Conservation (phyloP, 2,888 invertebrate genomes). For the Celastrina argiolus region DNA sequence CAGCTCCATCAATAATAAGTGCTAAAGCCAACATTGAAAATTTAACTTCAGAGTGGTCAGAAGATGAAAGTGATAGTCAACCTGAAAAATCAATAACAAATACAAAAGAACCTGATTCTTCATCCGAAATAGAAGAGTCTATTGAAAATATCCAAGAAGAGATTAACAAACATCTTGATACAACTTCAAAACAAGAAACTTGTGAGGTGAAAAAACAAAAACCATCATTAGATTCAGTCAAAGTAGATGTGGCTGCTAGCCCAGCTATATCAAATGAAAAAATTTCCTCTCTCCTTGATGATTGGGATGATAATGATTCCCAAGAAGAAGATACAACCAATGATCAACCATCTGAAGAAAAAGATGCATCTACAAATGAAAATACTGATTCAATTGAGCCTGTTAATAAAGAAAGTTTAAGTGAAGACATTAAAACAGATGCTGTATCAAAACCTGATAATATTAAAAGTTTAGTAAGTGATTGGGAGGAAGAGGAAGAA, state of each 20-base stretch:
- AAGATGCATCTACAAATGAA: conserved; percentile 27
- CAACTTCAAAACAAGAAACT: conserved; percentile 23
- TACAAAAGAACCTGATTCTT: conserved; percentile 31
- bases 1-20: conserved; percentile 32
- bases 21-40: conserved; percentile 47
- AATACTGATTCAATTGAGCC: conserved; percentile 20
- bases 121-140: conserved; percentile 57
- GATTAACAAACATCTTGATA: conserved; percentile 56
- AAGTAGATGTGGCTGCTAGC: conserved; percentile 18
- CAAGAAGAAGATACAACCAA: conserved; percentile 46
- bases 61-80: conserved; percentile 51
- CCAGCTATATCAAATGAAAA: conserved; percentile 44
- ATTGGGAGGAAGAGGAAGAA: conserved; percentile 73
- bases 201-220: neutral
- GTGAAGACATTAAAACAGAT: conserved; percentile 23
- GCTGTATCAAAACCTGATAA: conserved; percentile 46
- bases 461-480: conserved; percentile 69
- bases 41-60: conserved; percentile 61
- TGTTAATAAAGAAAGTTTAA: conserved; percentile 24
- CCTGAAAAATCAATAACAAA: conserved; percentile 26
- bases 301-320: conserved; percentile 74
- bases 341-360: conserved; percentile 31
- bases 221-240: neutral
- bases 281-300: conserved; percentile 64
- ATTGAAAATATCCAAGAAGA: conserved; percentile 71